These are phyloP conservation scores for Drosophila ficusphila DNA, from an alignment of 1,140 invertebrate species.

Conservation along the genomic window DNA sequence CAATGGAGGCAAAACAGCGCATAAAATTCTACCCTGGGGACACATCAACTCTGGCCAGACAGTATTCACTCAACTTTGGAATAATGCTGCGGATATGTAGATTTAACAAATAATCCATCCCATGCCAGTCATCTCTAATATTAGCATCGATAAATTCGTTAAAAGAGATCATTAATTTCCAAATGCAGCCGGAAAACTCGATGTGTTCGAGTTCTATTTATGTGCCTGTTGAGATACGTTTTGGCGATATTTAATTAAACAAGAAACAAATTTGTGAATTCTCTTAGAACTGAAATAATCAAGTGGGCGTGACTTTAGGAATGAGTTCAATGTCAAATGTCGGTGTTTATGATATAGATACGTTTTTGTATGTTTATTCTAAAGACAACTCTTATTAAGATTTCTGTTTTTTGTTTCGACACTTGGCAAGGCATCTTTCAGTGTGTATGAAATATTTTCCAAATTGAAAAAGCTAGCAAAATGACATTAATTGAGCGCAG, in stretches of 20 bases:
- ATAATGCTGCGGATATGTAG: slow-evolving; percentile 22
- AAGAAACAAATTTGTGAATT: slow-evolving; percentile 10
- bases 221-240: slow-evolving; percentile 12
- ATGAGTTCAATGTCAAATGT: slow-evolving; percentile 59
- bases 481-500: slow-evolving; percentile 75
- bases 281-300: background rate
- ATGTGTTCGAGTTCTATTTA: slow-evolving; percentile 3
- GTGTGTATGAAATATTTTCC: slow-evolving; percentile 4
- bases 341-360: slow-evolving; percentile 8
- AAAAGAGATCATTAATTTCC: slow-evolving; percentile 44
- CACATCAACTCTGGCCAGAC: slow-evolving; percentile 17
- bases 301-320: slow-evolving; percentile 27
- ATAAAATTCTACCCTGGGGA: slow-evolving; percentile 45
- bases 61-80: slow-evolving; percentile 8
- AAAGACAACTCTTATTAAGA: background rate
- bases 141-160: slow-evolving; percentile 58
- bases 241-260: slow-evolving; percentile 39
- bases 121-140: slow-evolving; percentile 56
- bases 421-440: background rate
- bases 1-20: slow-evolving; percentile 37
- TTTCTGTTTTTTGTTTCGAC: background rate
- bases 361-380: slow-evolving; percentile 4
- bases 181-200: slow-evolving; percentile 24
- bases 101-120: slow-evolving; percentile 43
- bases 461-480: slow-evolving; percentile 51